Conservation (phyloP, 2,888 invertebrate genomes). For the Ecdyonurus torrentis region DNA sequence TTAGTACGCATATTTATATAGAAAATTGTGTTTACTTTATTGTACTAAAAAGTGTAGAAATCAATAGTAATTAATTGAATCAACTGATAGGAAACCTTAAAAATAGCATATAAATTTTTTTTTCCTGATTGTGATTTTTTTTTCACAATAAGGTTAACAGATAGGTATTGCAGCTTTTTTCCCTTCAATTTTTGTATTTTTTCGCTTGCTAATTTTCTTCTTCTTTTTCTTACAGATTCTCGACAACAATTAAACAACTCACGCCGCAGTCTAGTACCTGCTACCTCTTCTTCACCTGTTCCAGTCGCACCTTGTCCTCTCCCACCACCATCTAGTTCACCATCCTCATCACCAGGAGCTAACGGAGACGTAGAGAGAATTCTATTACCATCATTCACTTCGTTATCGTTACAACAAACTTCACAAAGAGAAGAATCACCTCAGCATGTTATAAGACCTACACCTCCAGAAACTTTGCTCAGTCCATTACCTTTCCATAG, state of each 20-base stretch:
- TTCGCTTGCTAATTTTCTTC: no score
- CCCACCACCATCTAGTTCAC: slow-evolving; percentile 5
- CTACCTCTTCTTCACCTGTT: slow-evolving; percentile 4
- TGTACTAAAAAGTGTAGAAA: no score
- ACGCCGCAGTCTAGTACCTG: slow-evolving; percentile 21
- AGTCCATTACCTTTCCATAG: slow-evolving; percentile 24
- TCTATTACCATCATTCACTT: slow-evolving; percentile 38
- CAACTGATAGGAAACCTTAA: no score
- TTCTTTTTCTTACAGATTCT: slow-evolving; percentile 15
- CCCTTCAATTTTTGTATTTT: no score
- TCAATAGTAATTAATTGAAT: no score
- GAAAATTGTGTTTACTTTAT: no score
- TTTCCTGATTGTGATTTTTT: no score
- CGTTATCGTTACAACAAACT: slow-evolving; percentile 47
- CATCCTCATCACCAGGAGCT: slow-evolving; percentile 8
- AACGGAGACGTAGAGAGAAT: slow-evolving; percentile 45
- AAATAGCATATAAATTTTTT: no score
- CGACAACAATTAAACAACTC: slow-evolving; percentile 46
- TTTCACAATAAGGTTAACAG: no score
- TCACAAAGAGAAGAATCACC: slow-evolving; percentile 20
- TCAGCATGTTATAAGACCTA: slow-evolving; percentile 10
- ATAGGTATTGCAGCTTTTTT: no score
- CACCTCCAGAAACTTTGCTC: neutral
- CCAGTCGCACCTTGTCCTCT: slow-evolving; percentile 3
- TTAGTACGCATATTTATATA: no score